Conservation (phyloP, 2,113 vertebrate species). For the Meleagris gallopavo region DNA sequence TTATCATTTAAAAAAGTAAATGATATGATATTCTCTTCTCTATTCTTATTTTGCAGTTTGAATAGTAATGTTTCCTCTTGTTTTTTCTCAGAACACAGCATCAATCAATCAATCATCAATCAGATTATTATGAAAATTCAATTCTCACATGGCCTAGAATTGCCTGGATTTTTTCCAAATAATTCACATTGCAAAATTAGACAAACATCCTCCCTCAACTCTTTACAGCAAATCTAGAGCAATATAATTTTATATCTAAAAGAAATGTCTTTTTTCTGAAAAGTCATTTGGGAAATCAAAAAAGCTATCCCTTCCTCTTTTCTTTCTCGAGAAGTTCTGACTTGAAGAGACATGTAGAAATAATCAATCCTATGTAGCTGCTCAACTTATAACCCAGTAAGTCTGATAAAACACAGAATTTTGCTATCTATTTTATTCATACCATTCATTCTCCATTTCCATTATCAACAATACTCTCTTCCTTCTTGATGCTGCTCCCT, state of each 20-base stretch:
- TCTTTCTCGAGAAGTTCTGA: background rate
- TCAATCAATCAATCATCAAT: too few relatives aligned
- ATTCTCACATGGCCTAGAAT: background rate
- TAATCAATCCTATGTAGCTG: background rate
- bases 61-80: background rate
- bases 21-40: background rate
- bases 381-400: background rate
- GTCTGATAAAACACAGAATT: background rate
- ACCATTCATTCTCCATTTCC: background rate
- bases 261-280: background rate
- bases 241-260: background rate
- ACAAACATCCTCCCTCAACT: background rate
- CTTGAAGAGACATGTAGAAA: background rate
- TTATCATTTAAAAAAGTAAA: background rate
- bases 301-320: background rate
- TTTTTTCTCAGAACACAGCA: background rate
- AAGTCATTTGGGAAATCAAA: background rate
- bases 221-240: background rate
- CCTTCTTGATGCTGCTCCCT: background rate
- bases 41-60: background rate
- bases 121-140: too few relatives aligned
- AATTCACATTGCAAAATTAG: background rate
- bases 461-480: constrained; percentile 1
- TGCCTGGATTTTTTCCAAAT: background rate
- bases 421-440: background rate